Conservation (phyloP, 2,113 vertebrate species). For the Podarcis cretensis region DNA sequence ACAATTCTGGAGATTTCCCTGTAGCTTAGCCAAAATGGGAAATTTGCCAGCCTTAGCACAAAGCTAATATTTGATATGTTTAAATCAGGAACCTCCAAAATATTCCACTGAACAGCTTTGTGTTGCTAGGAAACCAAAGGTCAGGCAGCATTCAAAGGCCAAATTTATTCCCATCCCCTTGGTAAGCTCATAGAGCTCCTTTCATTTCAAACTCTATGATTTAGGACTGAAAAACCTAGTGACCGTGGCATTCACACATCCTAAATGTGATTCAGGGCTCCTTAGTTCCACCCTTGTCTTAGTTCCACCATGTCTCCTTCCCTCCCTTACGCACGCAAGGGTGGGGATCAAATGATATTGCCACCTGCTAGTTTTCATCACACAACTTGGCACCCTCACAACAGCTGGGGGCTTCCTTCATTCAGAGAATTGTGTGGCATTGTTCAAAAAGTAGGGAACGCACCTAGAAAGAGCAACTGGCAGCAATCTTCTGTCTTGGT, state of each 20-base stretch:
- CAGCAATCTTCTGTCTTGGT: not conserved
- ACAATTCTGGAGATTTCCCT: slow-evolving; percentile 1
- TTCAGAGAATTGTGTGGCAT: not conserved
- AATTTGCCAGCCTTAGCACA: slow-evolving; percentile 58
- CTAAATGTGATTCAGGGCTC: not conserved
- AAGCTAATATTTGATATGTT: slow-evolving; percentile 63
- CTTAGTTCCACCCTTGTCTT: rapidly evolving
- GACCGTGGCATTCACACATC: rapidly evolving
- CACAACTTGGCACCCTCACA: not conserved
- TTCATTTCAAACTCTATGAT: not conserved
- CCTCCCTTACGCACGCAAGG: not conserved
- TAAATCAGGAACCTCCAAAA: slow-evolving; percentile 65
- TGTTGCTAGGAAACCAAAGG: slow-evolving; percentile 82
- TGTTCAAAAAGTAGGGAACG: not conserved
- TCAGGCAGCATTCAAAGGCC: slow-evolving; percentile 68
- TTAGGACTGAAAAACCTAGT: not conserved
- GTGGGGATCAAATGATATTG: not conserved
- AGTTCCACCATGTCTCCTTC: rapidly evolving
- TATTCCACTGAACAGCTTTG: slow-evolving; percentile 48
- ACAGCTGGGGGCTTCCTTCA: rapidly evolving
- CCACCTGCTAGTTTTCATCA: rapidly evolving
- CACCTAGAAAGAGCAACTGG: rapidly evolving
- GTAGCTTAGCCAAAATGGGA: slow-evolving; percentile 44
- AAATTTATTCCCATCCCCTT: slow-evolving; percentile 68
- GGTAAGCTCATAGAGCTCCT: slow-evolving; percentile 30